These are phyloP conservation scores for Camptogramma bilineatum DNA, from an alignment of 2,888 invertebrate genomes.

Conservation along the genomic window DNA sequence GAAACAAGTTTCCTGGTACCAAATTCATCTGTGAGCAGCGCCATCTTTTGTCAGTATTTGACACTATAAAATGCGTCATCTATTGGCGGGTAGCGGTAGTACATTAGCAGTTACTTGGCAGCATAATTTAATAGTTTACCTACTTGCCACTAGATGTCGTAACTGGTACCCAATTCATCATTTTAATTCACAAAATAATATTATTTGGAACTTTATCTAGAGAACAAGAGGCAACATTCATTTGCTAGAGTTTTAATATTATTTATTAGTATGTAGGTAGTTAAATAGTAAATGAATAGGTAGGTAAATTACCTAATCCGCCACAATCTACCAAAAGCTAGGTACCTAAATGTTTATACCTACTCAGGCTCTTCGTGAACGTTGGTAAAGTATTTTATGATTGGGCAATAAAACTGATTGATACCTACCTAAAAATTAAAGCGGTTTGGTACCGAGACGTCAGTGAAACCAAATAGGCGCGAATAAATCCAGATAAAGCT, in stretches of 20 bases:
- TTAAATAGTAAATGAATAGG: no score
- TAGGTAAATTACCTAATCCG: no score
- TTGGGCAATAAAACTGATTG: no score
- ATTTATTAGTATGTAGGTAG: no score
- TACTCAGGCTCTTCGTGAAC: no score
- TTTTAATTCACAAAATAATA: background rate
- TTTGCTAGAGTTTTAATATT: no score
- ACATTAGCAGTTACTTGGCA: background rate
- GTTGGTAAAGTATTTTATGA: no score
- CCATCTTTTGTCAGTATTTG: slow-evolving; percentile 20
- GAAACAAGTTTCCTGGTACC: background rate
- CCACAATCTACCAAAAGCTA: no score
- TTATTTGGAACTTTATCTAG: no score
- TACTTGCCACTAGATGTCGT: slow-evolving; percentile 50
- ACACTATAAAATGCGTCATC: slow-evolving; percentile 32
- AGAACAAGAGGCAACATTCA: background rate
- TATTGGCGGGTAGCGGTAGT: slow-evolving; percentile 33
- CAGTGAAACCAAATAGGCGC: slow-evolving; percentile 1
- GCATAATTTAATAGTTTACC: slow-evolving; percentile 12
- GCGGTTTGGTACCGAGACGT: background rate
- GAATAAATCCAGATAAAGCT: background rate
- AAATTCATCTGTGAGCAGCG: background rate
- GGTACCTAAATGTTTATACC: no score
- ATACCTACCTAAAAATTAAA: background rate
- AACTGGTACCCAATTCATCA: background rate